A percentile compares a stretch with the other conserved stretches of the same genome.
Conservation (phyloP, 1,140 invertebrate species). For the Drosophila serrata region DNA sequence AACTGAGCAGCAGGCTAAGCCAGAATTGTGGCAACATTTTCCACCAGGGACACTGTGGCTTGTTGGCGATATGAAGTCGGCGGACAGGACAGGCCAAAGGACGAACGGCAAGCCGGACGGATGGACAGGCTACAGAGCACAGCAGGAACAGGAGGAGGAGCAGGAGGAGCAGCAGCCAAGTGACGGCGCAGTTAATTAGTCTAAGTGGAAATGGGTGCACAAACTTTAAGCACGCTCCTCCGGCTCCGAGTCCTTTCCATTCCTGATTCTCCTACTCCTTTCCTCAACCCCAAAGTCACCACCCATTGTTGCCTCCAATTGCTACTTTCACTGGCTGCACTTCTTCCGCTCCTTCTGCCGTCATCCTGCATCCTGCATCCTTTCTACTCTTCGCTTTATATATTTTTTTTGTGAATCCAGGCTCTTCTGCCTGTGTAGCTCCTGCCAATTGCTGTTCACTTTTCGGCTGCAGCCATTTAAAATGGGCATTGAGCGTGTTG, state of each 20-base stretch:
- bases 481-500: conserved; percentile 64
- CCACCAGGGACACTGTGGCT: conserved; percentile 16
- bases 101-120: conserved; percentile 7
- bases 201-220: conserved; percentile 79
- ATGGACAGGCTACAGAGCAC: background rate
- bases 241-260: conserved; percentile 5
- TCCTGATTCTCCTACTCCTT: background rate
- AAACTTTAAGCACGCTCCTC: conserved; percentile 66
- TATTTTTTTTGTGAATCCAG: conserved; percentile 22
- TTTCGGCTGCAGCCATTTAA: conserved; percentile 54
- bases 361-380: background rate
- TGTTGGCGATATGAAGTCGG: conserved; percentile 29
- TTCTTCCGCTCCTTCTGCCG: conserved; percentile 13
- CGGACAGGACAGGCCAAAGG: conserved; percentile 12
- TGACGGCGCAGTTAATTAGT: conserved; percentile 81
- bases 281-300: background rate
- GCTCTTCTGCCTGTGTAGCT: conserved; percentile 14
- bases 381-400: background rate
- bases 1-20: conserved; percentile 8
- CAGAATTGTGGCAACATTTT: conserved; percentile 12
- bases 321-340: conserved; percentile 55
- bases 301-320: conserved; percentile 60
- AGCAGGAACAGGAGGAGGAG: conserved; percentile 26
- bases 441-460: conserved; percentile 54
- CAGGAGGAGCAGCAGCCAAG: conserved; percentile 58